Evolutionary conservation across 2,113 vertebrate genomes (phyloP), one percentile per base, ranked within the genome.

Genomic region (Pangasianodon gigas): DNA sequence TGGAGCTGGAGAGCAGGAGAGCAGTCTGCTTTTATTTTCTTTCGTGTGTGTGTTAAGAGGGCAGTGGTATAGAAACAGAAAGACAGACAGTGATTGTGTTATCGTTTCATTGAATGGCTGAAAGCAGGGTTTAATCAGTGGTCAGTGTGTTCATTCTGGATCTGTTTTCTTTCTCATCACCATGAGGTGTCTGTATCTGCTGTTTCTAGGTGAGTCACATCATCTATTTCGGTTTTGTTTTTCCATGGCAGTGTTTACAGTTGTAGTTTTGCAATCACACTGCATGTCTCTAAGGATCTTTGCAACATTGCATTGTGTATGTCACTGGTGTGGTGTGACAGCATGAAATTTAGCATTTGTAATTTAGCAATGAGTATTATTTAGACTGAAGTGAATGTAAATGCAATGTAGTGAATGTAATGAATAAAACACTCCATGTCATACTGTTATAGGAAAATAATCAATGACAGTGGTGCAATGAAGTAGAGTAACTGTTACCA

Each of bases 151-250:
- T 51, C n/a, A 29, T 18, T 51, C 14, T 1, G 11, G 19, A 51
- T 19, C 65, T 19, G 79, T 58, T 91, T 48, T 89, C 5, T 37
- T 29, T 84, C 75, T 91, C 90, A 56, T 89, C 89, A 93, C 84
- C 89, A 96, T 96, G 94, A 88, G 3, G 10, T n/a, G 48, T 75
- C 85, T 87, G 89, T 90, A 13, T 89, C 91, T 95, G 46, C 89
- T 94, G 84, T 84, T 93, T 75, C 82, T 94, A 88, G 93, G 96
- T 96, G 92, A 96, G 96, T 95, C 84, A 81, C 32, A 89, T 88
- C 84, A 85, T 84, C 48, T 46, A 84, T 56, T 92, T 88, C 54
- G 4, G 48, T 32, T 51, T 44, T 24, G 32, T 67, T 65, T 88
- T 71, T 3, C 41, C 32, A 14, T 56, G 32, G 48, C 44, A 19